Conservation (phyloP, 2,797 vertebrate species). For the Myotis pilosus region DNA sequence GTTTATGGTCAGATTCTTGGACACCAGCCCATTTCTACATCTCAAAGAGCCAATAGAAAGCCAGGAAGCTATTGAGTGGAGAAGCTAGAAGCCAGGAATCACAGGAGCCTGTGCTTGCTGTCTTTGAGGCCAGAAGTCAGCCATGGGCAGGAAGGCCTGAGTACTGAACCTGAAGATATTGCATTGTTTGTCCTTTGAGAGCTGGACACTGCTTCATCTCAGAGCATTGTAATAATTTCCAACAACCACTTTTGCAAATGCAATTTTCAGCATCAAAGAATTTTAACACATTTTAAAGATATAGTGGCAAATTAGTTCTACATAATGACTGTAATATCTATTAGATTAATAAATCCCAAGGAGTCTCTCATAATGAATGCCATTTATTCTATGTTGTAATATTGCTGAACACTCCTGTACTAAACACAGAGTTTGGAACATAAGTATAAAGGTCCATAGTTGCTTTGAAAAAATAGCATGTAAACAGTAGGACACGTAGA, state of each 20-base stretch:
- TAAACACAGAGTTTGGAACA: neutral
- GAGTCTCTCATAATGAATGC: neutral
- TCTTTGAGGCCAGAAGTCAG: neutral
- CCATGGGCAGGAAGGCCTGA: neutral
- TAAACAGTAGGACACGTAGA: neutral
- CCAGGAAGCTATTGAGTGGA: neutral
- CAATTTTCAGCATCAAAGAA: conserved; percentile 43
- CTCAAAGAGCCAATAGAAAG: neutral
- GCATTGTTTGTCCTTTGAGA: neutral
- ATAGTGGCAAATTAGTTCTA: conserved; percentile 32
- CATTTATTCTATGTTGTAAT: neutral
- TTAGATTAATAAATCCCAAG: conserved; percentile 39
- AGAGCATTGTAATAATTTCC: neutral
- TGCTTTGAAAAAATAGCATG: neutral
- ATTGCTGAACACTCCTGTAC: neutral
- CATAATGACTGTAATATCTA: conserved; percentile 22
- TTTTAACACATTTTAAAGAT: conserved; percentile 38
- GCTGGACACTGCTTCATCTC: neutral
- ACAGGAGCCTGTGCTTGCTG: neutral
- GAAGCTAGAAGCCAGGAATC: neutral
- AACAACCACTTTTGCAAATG: conserved; percentile 27
- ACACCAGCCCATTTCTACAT: neutral
- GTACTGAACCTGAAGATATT: neutral
- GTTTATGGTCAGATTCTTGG: neutral
- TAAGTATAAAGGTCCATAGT: neutral